phyloP scores from a whole-genome alignment of 1,140 invertebrate genomes.

The Euura saliciscinereae region DNA sequence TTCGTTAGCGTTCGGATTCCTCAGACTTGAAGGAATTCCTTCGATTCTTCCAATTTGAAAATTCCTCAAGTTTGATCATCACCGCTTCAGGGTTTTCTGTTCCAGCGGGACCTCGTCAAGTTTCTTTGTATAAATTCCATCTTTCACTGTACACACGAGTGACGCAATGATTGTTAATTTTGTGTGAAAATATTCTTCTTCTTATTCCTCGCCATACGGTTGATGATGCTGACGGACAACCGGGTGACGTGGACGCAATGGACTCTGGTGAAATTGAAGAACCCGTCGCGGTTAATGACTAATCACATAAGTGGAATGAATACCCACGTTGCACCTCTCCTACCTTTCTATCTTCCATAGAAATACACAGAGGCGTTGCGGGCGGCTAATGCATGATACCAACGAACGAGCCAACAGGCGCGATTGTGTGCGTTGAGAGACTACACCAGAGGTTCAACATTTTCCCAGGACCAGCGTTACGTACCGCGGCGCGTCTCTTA shows the following conservation, averaged over 20 bases:
- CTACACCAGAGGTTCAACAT: slow-evolving; percentile 16
- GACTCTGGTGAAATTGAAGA: slow-evolving; percentile 2
- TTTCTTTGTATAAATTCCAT: too few species aligned
- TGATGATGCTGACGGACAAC: neutral
- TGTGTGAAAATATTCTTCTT: too few species aligned
- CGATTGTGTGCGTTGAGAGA: neutral
- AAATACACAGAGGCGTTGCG: too few species aligned
- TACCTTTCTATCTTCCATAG: neutral
- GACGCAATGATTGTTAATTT: too few species aligned
- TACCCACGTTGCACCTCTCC: neutral
- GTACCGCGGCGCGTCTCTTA: neutral
- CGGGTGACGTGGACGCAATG: neutral
- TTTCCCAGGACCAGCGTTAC: slow-evolving; percentile 27
- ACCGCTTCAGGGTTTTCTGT: too few species aligned
- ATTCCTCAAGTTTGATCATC: neutral
- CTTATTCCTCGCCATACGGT: too few species aligned
- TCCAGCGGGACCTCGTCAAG: too few species aligned
- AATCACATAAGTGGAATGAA: slow-evolving; percentile 7
- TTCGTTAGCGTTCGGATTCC: slow-evolving; percentile 2
- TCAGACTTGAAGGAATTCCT: neutral
- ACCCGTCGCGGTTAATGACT: slow-evolving; percentile 4
- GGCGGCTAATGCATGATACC: too few species aligned
- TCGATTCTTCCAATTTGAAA: neutral
- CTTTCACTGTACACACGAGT: too few species aligned
- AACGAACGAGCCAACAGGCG: neutral